Conservation (phyloP, 1,140 invertebrate species). For the Dufourea novaeangliae region DNA sequence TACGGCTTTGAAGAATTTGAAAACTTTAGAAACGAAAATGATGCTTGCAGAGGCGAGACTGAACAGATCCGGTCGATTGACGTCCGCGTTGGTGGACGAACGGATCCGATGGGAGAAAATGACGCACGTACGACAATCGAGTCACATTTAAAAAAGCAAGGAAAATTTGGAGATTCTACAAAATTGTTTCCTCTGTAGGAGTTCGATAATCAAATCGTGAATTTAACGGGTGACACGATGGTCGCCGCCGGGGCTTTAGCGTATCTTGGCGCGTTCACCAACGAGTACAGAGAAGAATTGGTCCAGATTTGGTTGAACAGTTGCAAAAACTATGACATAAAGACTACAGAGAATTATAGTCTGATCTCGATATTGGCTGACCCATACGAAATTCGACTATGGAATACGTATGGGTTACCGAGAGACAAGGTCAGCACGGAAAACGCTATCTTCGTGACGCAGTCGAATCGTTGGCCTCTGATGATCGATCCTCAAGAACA, state of each 20-base stretch:
- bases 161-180: not conserved
- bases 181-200: conserved; percentile 64
- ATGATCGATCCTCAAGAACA: conserved; percentile 96
- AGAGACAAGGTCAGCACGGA: conserved; percentile 92
- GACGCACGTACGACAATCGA: conserved; percentile 83
- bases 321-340: conserved; percentile 85
- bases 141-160: conserved; percentile 21
- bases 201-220: conserved; percentile 83
- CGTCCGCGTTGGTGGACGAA: conserved; percentile 92
- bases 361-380: conserved; percentile 90
- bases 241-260: conserved; percentile 92
- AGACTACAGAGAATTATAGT: conserved; percentile 86
- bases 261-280: conserved; percentile 94
- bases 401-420: conserved; percentile 92
- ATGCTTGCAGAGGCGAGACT: conserved; percentile 89
- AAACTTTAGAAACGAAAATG: conserved; percentile 85
- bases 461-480: conserved; percentile 90
- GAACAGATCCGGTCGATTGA: conserved; percentile 90
- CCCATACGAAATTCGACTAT: conserved; percentile 90
- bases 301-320: conserved; percentile 86
- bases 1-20: conserved; percentile 83
- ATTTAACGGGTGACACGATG: conserved; percentile 90
- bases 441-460: conserved; percentile 93
- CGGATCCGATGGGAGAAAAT: conserved; percentile 90
- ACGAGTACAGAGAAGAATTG: conserved; percentile 87